phyloP scores from a whole-genome alignment of 2,888 invertebrate species.

The Carpatolechia fugitivella region DNA sequence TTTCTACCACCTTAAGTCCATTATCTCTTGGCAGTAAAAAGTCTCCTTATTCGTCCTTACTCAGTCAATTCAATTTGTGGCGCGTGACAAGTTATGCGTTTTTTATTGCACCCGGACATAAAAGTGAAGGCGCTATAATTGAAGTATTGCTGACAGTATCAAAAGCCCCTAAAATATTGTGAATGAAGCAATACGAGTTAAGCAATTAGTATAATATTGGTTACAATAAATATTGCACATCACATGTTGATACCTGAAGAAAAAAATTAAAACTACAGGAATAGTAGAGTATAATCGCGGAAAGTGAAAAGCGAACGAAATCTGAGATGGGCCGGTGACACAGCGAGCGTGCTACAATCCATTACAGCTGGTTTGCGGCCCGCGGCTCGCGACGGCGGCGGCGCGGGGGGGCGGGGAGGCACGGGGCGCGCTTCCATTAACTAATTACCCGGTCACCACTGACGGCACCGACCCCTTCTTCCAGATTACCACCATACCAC shows the following conservation, averaged over 20 bases:
- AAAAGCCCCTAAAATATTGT: constrained; percentile 5
- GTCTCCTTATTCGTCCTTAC: constrained; percentile 40
- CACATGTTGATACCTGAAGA: no score
- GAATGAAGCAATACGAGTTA: no score
- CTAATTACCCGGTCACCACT: constrained; percentile 61
- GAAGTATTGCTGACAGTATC: constrained; percentile 42
- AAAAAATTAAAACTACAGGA: no score
- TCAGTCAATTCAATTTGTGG: constrained; percentile 64
- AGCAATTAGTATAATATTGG: not conserved
- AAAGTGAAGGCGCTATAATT: constrained; percentile 60
- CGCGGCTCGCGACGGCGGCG: constrained; percentile 29
- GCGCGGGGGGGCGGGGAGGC: constrained; percentile 33
- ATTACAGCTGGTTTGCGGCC: constrained; percentile 43
- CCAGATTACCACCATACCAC: constrained; percentile 63
- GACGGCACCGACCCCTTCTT: constrained; percentile 62
- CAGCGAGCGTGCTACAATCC: constrained; percentile 67
- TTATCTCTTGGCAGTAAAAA: constrained; percentile 21
- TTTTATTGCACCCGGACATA: constrained; percentile 69
- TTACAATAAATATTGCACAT: no score
- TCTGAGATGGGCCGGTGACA: constrained; percentile 52
- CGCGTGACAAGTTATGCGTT: constrained; percentile 64
- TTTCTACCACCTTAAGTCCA: constrained; percentile 27
- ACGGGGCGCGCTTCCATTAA: constrained; percentile 55
- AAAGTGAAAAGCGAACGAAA: constrained; percentile 28
- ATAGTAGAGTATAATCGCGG: not conserved